These are phyloP conservation scores for Gallinago media DNA, from an alignment of 2,113 vertebrate genomes.

Conservation along the genomic window DNA sequence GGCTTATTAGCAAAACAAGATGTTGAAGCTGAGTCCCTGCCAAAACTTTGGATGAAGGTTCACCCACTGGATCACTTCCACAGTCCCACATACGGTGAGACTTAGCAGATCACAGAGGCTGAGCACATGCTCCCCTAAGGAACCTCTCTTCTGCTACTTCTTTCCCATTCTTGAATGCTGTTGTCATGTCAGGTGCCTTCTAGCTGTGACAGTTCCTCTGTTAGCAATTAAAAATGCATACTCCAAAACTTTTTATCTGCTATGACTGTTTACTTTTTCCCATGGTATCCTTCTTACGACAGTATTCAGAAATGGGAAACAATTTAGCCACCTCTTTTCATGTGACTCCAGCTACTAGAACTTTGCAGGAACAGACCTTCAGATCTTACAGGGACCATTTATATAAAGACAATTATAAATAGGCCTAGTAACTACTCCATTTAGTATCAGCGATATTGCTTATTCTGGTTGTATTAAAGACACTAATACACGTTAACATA, in stretches of 20 bases:
- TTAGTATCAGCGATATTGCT: neutral
- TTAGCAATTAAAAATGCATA: neutral
- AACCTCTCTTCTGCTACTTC: neutral
- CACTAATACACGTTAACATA: neutral
- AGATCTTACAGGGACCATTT: neutral
- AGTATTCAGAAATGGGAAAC: neutral
- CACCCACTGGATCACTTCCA: neutral
- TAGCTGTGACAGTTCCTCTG: neutral
- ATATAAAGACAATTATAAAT: neutral
- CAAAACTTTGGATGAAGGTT: neutral
- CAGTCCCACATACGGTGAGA: neutral
- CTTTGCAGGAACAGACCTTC: neutral
- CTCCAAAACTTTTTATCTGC: neutral
- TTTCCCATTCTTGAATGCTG: neutral
- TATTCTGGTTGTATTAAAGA: neutral
- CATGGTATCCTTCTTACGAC: neutral
- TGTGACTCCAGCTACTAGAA: neutral
- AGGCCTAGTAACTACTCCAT: neutral
- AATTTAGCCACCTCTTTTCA: neutral
- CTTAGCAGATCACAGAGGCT: neutral
- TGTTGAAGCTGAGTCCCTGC: neutral
- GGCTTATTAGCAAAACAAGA: neutral
- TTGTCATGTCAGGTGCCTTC: neutral
- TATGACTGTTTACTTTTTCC: neutral
- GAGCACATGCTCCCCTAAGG: neutral